Evolutionary conservation across 2,888 invertebrate genomes (phyloP).

Genomic region (Habrosyne pyritoides): DNA sequence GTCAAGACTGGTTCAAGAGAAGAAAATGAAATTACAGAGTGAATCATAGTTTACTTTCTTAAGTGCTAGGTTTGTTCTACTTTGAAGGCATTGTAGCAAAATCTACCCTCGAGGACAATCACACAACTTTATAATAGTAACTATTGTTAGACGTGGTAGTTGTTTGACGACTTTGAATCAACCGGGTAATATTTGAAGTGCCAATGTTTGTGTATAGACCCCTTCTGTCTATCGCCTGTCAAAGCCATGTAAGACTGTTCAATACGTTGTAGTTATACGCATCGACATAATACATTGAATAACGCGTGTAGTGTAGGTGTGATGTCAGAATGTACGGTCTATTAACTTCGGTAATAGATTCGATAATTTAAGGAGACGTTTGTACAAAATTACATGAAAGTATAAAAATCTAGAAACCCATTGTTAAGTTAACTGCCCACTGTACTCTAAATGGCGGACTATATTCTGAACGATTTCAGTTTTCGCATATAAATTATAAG

Average conservation of each 20-base stretch:
- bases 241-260: not conserved
- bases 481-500: too few relatives aligned
- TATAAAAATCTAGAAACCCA: too few relatives aligned
- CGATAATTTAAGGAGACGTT: not conserved
- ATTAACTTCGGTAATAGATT: slow-evolving; percentile 4
- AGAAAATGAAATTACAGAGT: not conserved
- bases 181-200: slow-evolving; percentile 5
- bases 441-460: too few relatives aligned
- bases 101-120: not conserved
- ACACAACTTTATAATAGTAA: not conserved
- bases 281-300: slow-evolving; percentile 5
- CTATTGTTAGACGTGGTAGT: not conserved
- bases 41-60: not conserved
- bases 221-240: slow-evolving; percentile 6
- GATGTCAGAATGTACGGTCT: slow-evolving; percentile 3
- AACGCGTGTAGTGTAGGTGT: not conserved
- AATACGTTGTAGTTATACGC: not conserved
- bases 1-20: not conserved
- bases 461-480: too few relatives aligned
- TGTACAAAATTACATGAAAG: not conserved
- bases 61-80: not conserved
- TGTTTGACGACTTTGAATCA: slow-evolving; percentile 1
- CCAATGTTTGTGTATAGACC: slow-evolving; percentile 1
- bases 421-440: too few relatives aligned
- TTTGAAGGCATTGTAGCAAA: not conserved